Evolutionary conservation across 2,888 invertebrate genomes (phyloP).

Genomic region (Paralinhomoeus sp.): DNA sequence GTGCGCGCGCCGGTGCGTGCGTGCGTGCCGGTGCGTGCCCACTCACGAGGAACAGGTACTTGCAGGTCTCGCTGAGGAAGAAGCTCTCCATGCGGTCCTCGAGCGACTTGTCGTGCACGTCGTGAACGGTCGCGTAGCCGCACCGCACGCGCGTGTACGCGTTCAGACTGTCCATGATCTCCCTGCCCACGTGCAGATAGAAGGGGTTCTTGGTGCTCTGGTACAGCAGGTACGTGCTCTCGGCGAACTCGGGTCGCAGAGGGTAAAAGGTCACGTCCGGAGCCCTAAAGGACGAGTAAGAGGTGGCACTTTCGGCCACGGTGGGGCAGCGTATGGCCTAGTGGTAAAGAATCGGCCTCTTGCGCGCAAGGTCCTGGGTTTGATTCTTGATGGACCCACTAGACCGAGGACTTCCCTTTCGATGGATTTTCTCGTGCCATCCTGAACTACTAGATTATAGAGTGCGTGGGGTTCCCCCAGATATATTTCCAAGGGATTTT

Average conservation of each 20-base stretch:
- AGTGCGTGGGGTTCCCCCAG: too few relatives aligned
- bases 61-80: constrained; percentile 41
- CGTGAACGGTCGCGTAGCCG: constrained; percentile 42
- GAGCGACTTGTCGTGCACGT: constrained; percentile 37
- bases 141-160: constrained; percentile 28
- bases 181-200: constrained; percentile 40
- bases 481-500: too few relatives aligned
- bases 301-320: not conserved
- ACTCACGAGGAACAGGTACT: constrained; percentile 41
- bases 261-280: constrained; percentile 41
- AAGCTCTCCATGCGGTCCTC: constrained; percentile 34
- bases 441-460: not conserved
- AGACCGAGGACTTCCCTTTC: too few relatives aligned
- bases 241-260: constrained; percentile 40
- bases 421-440: too few relatives aligned
- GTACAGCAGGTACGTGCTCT: too few relatives aligned
- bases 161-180: constrained; percentile 31
- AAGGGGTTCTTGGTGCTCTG: constrained; percentile 41
- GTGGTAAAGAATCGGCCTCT: too few relatives aligned
- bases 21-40: too few relatives aligned
- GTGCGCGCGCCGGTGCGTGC: too few relatives aligned
- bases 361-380: too few relatives aligned
- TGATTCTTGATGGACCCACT: too few relatives aligned
- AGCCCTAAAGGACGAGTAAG: constrained; percentile 14
- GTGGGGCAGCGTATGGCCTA: too few relatives aligned